Conservation (phyloP, 2,888 invertebrate genomes). For the Leuctra nigra region DNA sequence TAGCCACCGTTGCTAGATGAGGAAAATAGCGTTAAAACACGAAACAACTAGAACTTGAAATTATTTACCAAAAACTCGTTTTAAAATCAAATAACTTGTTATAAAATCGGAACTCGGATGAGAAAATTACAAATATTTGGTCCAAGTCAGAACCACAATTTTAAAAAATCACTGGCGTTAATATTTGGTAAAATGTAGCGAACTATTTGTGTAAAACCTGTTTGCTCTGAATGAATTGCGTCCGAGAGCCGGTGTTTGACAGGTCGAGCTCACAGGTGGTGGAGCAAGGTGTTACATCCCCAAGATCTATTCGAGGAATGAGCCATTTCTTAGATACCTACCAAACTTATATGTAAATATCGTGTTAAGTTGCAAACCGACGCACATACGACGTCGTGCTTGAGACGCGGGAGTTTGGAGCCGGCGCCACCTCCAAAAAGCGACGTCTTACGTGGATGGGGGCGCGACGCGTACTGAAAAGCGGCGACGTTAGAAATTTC, state of each 20-base stretch:
- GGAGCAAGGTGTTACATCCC: conserved; percentile 5
- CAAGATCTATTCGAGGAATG: conserved; percentile 4
- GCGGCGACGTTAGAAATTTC: conserved; percentile 13
- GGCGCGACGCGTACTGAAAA: conserved; percentile 25
- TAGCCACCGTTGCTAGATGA: too few relatives aligned
- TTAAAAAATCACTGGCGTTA: too few relatives aligned
- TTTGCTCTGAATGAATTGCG: too few relatives aligned
- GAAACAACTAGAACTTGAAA: too few relatives aligned
- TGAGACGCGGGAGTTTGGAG: not conserved
- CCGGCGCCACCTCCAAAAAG: conserved; percentile 24
- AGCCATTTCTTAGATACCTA: conserved; percentile 16
- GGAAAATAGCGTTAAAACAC: too few relatives aligned
- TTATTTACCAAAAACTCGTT: too few relatives aligned
- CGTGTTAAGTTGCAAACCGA: not conserved
- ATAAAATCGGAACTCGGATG: too few relatives aligned
- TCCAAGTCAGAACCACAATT: too few relatives aligned
- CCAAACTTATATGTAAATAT: conserved; percentile 15
- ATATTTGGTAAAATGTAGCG: too few relatives aligned
- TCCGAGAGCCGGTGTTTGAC: not conserved
- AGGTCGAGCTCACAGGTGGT: not conserved
- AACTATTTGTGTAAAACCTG: too few relatives aligned
- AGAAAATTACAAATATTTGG: too few relatives aligned
- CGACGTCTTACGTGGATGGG: conserved; percentile 27
- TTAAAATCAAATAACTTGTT: too few relatives aligned
- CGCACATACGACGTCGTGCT: conserved; percentile 3